Percentiles rank a stretch among this genome's conserved stretches.
Evolutionary conservation across 2,888 invertebrate species (phyloP).

Genomic region (Agonopterix arenella): DNA sequence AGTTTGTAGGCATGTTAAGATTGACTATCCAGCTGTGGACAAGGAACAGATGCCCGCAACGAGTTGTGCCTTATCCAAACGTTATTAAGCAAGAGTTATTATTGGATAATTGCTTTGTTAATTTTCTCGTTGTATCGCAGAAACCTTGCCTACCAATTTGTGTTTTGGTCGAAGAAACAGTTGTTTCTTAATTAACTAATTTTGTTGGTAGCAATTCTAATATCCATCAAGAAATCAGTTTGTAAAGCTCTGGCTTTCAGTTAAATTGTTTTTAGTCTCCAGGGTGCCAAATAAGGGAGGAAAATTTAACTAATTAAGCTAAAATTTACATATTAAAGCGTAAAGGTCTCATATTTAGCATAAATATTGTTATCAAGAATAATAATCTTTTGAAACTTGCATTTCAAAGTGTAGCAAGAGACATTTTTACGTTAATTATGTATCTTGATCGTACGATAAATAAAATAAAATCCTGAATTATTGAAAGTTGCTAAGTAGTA

Average conservation of each 20-base stretch:
- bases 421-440: no score
- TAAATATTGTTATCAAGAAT: no score
- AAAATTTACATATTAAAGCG: not conserved
- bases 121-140: slow-evolving; percentile 32
- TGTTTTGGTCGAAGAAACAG: slow-evolving; percentile 15
- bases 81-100: slow-evolving; percentile 48
- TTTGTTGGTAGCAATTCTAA: slow-evolving; percentile 9
- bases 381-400: no score
- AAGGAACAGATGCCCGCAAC: slow-evolving; percentile 65
- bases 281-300: not conserved
- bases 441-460: no score
- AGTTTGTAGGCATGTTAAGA: slow-evolving; percentile 25
- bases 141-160: slow-evolving; percentile 10
- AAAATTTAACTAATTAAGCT: not conserved
- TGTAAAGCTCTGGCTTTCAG: not conserved
- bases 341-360: not conserved
- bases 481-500: no score
- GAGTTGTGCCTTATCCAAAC: slow-evolving; percentile 48
- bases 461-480: no score
- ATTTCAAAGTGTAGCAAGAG: no score
- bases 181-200: slow-evolving; percentile 19
- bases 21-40: slow-evolving; percentile 42
- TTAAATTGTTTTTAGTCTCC: not conserved
- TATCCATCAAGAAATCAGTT: not conserved
- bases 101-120: slow-evolving; percentile 61